Evolutionary conservation across 37 sponge, comb jelly and placozoan species (phyloP).

Genomic region (Tethya wilhelma): DNA sequence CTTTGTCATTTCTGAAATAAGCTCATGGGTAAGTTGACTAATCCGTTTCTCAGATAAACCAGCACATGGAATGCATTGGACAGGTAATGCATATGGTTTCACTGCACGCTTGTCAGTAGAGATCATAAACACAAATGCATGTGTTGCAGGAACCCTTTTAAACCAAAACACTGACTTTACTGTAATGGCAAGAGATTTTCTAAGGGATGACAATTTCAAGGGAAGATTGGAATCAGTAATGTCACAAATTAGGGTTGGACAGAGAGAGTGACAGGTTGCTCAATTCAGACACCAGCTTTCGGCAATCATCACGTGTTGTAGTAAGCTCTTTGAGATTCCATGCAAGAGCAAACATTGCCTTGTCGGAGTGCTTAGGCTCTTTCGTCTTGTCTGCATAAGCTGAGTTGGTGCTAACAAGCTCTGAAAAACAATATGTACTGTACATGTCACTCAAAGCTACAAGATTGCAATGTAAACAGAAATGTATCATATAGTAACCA

Average conservation of each 20-base stretch:
- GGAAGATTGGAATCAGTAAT: constrained; percentile 3
- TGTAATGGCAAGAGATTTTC: neutral
- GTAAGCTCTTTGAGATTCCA: constrained; percentile 40
- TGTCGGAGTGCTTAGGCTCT: neutral
- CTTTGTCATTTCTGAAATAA: constrained; percentile 14
- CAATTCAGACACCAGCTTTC: neutral
- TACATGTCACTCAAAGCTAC: no score
- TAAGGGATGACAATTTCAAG: constrained; percentile 5
- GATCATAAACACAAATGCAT: constrained; percentile 58
- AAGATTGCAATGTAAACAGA: neutral
- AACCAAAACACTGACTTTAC: constrained; percentile 1
- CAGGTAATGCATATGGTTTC: constrained; percentile 61
- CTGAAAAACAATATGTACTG: neutral
- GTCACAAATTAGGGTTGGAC: neutral
- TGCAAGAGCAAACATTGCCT: constrained; percentile 28
- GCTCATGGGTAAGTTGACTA: neutral
- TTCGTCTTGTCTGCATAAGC: constrained; percentile 29
- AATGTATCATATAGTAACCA: neutral
- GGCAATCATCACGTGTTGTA: neutral
- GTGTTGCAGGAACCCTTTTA: constrained; percentile 37
- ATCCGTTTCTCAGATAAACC: constrained; percentile 28
- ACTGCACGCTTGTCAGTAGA: constrained; percentile 6
- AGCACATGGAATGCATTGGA: constrained; percentile 46
- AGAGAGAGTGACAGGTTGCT: neutral
- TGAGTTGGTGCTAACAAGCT: neutral